Base-by-base conservation (phyloP, 2,797 vertebrate species). In the Tragelaphus eurycerus region DNA sequence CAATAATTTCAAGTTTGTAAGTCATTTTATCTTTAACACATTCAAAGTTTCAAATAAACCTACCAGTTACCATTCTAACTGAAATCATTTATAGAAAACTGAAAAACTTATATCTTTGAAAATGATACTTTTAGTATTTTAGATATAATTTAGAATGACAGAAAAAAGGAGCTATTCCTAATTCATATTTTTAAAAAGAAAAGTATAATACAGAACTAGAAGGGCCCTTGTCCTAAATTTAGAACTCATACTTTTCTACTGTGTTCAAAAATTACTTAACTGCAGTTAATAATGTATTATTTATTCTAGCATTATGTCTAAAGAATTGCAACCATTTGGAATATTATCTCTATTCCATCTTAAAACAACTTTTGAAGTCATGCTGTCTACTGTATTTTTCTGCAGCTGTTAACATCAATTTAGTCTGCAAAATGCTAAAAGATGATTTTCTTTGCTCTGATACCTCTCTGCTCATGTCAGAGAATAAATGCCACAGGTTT, bases 201-300 rank as follows among this genome's bases (percentile, higher is more conserved):
- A 93, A 85, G 17, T 52, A 81, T 92, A 88, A 95, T 92, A 96
- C 71, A 90, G 85, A 88, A 21, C 43, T 95, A 82, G 88, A 78
- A 90, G 50, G 50, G 25, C 81, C 90, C 43, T 93, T 87, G 43
- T 96, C 95, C 96, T 96, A 95, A 95, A 97, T 97, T 96, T 95
- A 89, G 91, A 97, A 88, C 9, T 7, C 17, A 52, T 27, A 93
- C 86, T 96, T 95, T 97, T 94, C 94, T 88, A 59, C 92, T 91
- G 93, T 50, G 86, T 82, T 97, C 57, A 93, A 96, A 97, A 97
- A 96, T 96, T 93, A 93, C 93, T 95, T 96, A 96, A 98, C 92
- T 95, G 38, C 43, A 95, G 78, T 94, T 95, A 97, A 89, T 97
- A 85, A 82, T 91, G 43, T 91, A 91, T 74, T 96, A 84, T 96